Evolutionary conservation across 2,888 invertebrate species (phyloP), one percentile per base, ranked within the genome.

Genomic region (Merodon equestris): DNA sequence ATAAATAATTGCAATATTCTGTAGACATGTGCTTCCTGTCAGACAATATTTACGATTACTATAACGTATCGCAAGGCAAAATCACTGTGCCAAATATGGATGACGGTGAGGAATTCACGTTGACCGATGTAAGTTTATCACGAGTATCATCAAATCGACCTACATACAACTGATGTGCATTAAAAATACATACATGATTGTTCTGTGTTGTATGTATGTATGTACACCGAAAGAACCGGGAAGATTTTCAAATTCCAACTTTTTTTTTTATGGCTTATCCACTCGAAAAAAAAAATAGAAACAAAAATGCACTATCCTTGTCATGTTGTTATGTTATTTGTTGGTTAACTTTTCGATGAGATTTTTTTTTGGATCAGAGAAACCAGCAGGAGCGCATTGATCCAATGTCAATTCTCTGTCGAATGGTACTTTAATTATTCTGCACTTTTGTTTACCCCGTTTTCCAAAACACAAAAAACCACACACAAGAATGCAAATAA

Each of bases 1-100:
- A 27, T 42, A 34, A 12, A 17, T 36, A 73, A 74, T 67, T 74
- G 50, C 42, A 77, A 77, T 72, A 63, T 73, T 77, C 58, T 73
- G 40, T 72, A 97, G 97, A 93, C 0, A 92, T 90, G 88, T 95
- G 96, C 92, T 86, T 92, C 85, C 93, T 98, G 88, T 92, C 93
- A 86, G 92, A 97, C 90, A 94, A 97, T 92, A 94, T 97, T 91
- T 92, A 95, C 91, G 96, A 96, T 91, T 99, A 98, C 93, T 90
- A 92, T 92, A 96, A 94, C 93, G 96, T 97, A 88, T 92, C 98
- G 87, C 98, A 99, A 93, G 99, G 98, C 92, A 97, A 97, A 93
- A 93, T 93, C 89, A 94, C 94, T 87, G 98, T 99, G 90, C 97
- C 98, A 87, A 94, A 93, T 90, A 94, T 99, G 86, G 97, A 99